phyloP scores from a whole-genome alignment of 2,888 invertebrate species.

The Halocaridina rubra region DNA sequence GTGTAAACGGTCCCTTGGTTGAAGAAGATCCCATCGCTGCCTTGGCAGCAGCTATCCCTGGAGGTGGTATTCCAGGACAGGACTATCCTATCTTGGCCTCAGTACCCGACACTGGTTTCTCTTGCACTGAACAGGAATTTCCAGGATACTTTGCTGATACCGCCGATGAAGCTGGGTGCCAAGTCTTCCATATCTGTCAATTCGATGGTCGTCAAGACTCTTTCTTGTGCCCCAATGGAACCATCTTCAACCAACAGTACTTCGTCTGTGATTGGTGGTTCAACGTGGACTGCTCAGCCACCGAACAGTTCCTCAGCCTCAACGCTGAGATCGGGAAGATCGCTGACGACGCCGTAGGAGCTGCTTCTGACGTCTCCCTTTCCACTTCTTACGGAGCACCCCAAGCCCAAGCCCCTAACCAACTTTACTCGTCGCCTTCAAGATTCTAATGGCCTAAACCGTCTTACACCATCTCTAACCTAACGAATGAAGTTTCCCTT shows the following conservation, averaged over 20 bases:
- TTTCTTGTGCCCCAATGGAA: neutral
- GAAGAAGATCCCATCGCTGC: neutral
- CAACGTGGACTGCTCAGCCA: neutral
- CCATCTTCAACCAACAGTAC: neutral
- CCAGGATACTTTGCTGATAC: constrained; percentile 1
- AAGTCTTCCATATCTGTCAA: neutral
- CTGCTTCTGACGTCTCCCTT: neutral
- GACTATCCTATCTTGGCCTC: constrained; percentile 19
- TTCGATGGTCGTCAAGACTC: neutral
- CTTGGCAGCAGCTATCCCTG: neutral
- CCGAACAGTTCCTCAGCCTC: neutral
- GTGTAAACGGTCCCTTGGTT: neutral
- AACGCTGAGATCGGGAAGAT: constrained; percentile 15
- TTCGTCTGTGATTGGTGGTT: neutral
- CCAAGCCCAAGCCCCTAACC: neutral
- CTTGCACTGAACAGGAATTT: constrained; percentile 2
- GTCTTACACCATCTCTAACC: too few species aligned
- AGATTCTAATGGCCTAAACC: neutral
- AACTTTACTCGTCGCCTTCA: neutral
- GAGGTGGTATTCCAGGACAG: neutral
- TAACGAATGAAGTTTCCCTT: too few species aligned
- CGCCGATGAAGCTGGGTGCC: neutral
- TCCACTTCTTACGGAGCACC: neutral
- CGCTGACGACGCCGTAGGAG: neutral
- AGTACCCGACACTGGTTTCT: constrained; percentile 21